Conservation (phyloP, 2,113 vertebrate species). For the Siniperca knerii region DNA sequence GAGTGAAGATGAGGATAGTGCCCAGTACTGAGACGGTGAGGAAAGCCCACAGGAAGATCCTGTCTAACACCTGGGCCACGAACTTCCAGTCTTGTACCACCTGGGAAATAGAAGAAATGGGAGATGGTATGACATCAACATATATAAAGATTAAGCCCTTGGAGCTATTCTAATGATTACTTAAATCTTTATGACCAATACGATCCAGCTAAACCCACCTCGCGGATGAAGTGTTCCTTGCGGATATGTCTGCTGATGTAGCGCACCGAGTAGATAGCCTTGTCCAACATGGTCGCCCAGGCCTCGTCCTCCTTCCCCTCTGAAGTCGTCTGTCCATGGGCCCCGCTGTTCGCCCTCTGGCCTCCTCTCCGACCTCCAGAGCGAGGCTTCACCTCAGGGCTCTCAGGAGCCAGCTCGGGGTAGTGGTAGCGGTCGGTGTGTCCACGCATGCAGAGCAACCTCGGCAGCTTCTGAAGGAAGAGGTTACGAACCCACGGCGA, state of each 20-base stretch:
- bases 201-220: constrained; percentile 81
- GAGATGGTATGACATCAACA: background rate
- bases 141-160: background rate
- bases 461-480: constrained; percentile 93
- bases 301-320: constrained; percentile 88
- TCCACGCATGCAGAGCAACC: constrained; percentile 93
- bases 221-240: constrained; percentile 94
- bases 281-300: constrained; percentile 91
- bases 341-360: constrained; percentile 53
- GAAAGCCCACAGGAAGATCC: constrained; percentile 96
- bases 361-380: constrained; percentile 63
- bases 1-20: constrained; percentile 96
- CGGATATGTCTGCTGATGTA: constrained; percentile 96
- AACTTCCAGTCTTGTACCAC: constrained; percentile 99
- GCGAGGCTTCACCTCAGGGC: constrained; percentile 79
- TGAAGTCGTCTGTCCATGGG: constrained; percentile 72
- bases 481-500: constrained; percentile 95
- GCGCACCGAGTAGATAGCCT: constrained; percentile 91
- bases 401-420: constrained; percentile 85
- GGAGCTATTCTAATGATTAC: background rate
- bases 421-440: constrained; percentile 90
- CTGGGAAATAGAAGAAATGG: constrained; percentile 73
- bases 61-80: constrained; percentile 95
- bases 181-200: background rate
- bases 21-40: constrained; percentile 90